phyloP scores from a whole-genome alignment of 2,888 invertebrate genomes.

The Drosophila monieri region DNA sequence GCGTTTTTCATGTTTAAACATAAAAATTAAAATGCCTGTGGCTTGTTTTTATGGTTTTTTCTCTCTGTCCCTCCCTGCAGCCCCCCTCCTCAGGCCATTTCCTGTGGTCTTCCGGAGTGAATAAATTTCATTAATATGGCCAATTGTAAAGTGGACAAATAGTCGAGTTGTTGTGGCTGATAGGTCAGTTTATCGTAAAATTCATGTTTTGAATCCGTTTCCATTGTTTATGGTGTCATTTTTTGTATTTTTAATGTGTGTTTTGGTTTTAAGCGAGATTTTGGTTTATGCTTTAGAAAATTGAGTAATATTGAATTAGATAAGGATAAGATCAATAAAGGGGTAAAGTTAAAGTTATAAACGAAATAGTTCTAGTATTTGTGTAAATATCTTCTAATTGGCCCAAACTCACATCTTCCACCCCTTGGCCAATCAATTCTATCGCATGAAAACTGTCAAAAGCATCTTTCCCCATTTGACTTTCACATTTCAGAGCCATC shows the following conservation, averaged over 20 bases:
- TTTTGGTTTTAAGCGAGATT: conserved; percentile 42
- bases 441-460: conserved; percentile 23
- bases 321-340: neutral
- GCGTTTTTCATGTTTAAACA: conserved; percentile 53
- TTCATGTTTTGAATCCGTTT: conserved; percentile 45
- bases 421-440: neutral
- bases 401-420: neutral
- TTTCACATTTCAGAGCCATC: conserved; percentile 65
- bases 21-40: conserved; percentile 69
- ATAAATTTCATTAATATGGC: conserved; percentile 67
- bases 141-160: conserved; percentile 60
- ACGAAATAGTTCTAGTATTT: too few relatives aligned
- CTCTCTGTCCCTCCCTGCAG: neutral
- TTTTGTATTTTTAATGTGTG: conserved; percentile 12
- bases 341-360: neutral
- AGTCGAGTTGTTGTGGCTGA: conserved; percentile 29
- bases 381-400: neutral
- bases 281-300: conserved; percentile 40
- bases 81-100: conserved; percentile 23
- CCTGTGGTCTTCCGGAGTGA: conserved; percentile 56
- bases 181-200: conserved; percentile 38
- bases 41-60: conserved; percentile 41
- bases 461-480: conserved; percentile 37
- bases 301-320: conserved; percentile 26
- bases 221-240: conserved; percentile 49